These are phyloP conservation scores for Austrofundulus limnaeus DNA, from an alignment of 2,113 vertebrate species.

Conservation along the genomic window DNA sequence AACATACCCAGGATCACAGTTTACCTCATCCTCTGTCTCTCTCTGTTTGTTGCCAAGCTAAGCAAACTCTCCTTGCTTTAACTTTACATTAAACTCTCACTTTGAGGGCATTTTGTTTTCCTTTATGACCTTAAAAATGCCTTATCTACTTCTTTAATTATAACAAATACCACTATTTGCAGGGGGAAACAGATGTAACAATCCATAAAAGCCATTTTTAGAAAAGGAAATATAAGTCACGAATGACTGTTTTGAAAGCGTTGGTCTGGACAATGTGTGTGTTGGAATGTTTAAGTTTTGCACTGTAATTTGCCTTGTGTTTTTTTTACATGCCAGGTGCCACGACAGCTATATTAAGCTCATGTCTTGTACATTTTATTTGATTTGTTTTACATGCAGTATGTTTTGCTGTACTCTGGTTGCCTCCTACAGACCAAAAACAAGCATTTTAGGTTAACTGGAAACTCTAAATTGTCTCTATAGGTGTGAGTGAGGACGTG, in stretches of 20 bases:
- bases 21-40: background rate
- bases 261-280: conserved; percentile 9
- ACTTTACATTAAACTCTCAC: background rate
- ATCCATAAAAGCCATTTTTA: conserved; percentile 12
- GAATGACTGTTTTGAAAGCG: conserved; percentile 14
- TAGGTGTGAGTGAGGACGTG: too few species aligned
- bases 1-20: background rate
- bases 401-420: too few species aligned
- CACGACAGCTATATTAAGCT: conserved; percentile 25
- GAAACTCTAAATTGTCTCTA: too few species aligned
- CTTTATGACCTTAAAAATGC: background rate
- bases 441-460: too few species aligned
- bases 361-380: background rate
- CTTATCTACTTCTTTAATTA: background rate
- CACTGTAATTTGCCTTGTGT: conserved; percentile 42
- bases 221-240: conserved; percentile 9
- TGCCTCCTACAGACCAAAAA: too few species aligned
- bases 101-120: too few species aligned
- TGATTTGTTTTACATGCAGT: conserved; percentile 17
- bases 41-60: background rate
- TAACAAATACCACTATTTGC: background rate
- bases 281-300: conserved; percentile 49
- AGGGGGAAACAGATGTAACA: background rate
- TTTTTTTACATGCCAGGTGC: conserved; percentile 33
- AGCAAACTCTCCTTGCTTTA: conserved; percentile 1